phyloP scores from a whole-genome alignment of 2,797 vertebrate genomes.

The Sebastes trivittatus region DNA sequence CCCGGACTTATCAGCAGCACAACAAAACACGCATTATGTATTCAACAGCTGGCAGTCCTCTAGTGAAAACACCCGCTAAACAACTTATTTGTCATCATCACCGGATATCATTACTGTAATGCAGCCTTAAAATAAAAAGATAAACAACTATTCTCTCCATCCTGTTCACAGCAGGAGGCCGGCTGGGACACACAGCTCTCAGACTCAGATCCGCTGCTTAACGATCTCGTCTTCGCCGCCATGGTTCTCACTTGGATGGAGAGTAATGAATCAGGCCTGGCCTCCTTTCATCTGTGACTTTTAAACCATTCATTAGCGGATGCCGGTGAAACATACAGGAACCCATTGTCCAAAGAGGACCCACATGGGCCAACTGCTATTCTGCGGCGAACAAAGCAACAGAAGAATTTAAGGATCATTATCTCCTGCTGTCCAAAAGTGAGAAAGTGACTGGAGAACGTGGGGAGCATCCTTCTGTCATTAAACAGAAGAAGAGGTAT shows the following conservation, averaged over 20 bases:
- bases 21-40: slow-evolving; percentile 9
- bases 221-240: slow-evolving; percentile 3
- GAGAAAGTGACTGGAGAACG: slow-evolving; percentile 37
- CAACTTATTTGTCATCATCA: not conserved
- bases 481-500: slow-evolving; percentile 25
- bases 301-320: slow-evolving; percentile 56
- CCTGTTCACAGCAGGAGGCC: not conserved
- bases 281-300: slow-evolving; percentile 43
- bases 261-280: slow-evolving; percentile 30
- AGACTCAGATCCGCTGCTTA: not conserved
- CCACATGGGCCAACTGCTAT: slow-evolving; percentile 1
- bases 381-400: slow-evolving; percentile 23
- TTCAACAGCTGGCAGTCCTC: slow-evolving; percentile 8
- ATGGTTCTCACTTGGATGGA: not conserved
- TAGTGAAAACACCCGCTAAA: not conserved
- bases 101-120: not conserved
- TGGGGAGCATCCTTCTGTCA: slow-evolving; percentile 6
- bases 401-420: slow-evolving; percentile 58
- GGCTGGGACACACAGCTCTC: not conserved
- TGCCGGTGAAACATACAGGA: slow-evolving; percentile 21
- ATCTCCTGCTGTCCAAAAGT: slow-evolving; percentile 54
- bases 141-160: not conserved
- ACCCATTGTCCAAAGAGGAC: slow-evolving; percentile 24
- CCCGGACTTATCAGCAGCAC: not conserved
- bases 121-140: not conserved